Conservation (phyloP, 1,140 invertebrate genomes). For the Diploscapter pachys region DNA sequence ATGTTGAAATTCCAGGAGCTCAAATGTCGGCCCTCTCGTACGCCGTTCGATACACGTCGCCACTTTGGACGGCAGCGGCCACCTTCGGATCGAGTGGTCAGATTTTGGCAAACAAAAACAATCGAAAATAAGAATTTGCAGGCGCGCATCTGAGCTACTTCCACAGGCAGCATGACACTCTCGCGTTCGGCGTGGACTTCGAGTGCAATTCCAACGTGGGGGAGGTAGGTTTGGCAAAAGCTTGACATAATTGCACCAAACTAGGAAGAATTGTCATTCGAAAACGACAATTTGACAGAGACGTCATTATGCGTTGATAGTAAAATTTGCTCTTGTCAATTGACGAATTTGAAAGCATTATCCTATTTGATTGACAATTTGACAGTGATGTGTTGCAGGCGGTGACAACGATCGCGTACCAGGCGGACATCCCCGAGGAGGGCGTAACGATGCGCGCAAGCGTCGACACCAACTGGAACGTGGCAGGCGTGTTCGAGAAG, state of each 20-base stretch:
- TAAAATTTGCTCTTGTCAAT: no score
- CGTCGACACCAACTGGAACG: conserved; percentile 90
- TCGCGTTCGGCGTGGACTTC: conserved; percentile 69
- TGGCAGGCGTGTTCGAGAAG: conserved; percentile 89
- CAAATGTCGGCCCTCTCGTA: conserved; percentile 79
- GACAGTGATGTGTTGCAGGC: conserved; percentile 49
- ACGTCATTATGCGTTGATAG: no score
- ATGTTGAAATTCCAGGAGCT: conserved; percentile 60
- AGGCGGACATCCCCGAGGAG: conserved; percentile 91
- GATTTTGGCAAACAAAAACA: no score
- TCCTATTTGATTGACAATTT: no score
- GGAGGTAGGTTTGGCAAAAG: neutral
- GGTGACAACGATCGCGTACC: conserved; percentile 87
- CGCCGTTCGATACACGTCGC: conserved; percentile 74
- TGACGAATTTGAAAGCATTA: no score
- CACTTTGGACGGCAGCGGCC: conserved; percentile 60
- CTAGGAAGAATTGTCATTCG: no score
- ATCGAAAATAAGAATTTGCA: conserved; percentile 58
- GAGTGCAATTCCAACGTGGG: conserved; percentile 67
- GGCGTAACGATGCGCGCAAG: conserved; percentile 84
- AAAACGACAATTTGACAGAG: no score
- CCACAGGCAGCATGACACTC: conserved; percentile 84
- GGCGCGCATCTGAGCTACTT: conserved; percentile 86
- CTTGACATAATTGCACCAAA: no score
- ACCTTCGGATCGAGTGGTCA: conserved; percentile 69